Base-by-base conservation (phyloP, 2,888 invertebrate genomes). In the Gastracanthus pulcherrimus region DNA sequence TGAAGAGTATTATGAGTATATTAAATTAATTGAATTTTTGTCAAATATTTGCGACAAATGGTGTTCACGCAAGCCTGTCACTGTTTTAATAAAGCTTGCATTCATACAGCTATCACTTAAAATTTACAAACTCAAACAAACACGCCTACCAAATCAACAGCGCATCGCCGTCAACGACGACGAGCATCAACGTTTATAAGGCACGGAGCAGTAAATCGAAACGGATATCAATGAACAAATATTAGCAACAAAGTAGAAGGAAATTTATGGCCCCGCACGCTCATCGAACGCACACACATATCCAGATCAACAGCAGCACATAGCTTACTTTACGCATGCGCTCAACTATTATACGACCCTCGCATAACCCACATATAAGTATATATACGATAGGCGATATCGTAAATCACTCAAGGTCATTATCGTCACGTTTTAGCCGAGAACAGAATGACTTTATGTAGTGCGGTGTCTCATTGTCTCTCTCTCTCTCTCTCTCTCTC, bases 351-450 rank as follows among this genome's bases (percentile, higher is more conserved):
- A 66, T 23, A 9, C 26, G 23, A 38, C 38, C 13, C 41, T 38
- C 66, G 45, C 4, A 13, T 9, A 55, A 36, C 67, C 19, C 34
- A 19, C 31, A 55, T 19, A 51, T 13, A 36, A 7, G 34, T 36
- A 58, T 41, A 5, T 29, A 29, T 29, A 48, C 34, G 36, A 71
- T 55, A 64, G 62, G 41, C 64, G 45, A 67, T 71, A 71, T 48
- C 76, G 74, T 83, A 83, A 83, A 83, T 83, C 83, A 83, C 78
- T 83, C 78, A 76, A 76, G 81, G 77, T 83, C 81, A 81, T 83
- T 83, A 83, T 83, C 83, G 80, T 77, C 78, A 67, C 78, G 66
- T 79, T 79, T 79, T 71, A 72, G 75, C 64, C 76, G 69, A 70
- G 75, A 80, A 72, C 76, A 82, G 80, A 82, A 82, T 69, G 80